Conservation (phyloP, 2,797 vertebrate genomes). For the Balearica regulorum region DNA sequence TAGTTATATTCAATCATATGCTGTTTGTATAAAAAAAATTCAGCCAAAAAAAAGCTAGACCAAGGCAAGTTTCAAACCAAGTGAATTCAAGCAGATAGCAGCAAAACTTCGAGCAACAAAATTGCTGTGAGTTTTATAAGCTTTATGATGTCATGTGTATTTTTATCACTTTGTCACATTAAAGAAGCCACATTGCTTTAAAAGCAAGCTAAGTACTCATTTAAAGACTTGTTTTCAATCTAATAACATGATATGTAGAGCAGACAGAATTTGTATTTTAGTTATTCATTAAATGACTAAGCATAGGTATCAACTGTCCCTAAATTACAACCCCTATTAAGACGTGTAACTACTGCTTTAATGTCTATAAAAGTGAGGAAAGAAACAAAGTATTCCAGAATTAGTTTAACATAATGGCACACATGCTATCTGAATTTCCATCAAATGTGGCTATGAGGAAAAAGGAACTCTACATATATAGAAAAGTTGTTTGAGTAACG, state of each 20-base stretch:
- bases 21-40: background rate
- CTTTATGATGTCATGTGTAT: constrained; percentile 3
- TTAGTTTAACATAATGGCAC: background rate
- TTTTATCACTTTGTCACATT: constrained; percentile 5
- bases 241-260: background rate
- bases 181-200: background rate
- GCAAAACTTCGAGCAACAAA: background rate
- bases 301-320: background rate
- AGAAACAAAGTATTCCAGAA: background rate
- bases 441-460: background rate
- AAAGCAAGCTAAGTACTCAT: background rate
- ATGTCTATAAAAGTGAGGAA: background rate
- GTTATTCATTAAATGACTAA: background rate
- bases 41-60: background rate
- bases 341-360: background rate
- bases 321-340: background rate
- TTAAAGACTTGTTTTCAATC: background rate
- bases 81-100: background rate
- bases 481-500: background rate
- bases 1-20: background rate
- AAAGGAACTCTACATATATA: background rate
- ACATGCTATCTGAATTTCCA: background rate
- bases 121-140: background rate
- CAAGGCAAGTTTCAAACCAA: background rate
- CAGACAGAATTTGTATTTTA: background rate